These are phyloP conservation scores for Mactromeris polynyma DNA, from an alignment of 2,888 invertebrate genomes.

Conservation along the genomic window DNA sequence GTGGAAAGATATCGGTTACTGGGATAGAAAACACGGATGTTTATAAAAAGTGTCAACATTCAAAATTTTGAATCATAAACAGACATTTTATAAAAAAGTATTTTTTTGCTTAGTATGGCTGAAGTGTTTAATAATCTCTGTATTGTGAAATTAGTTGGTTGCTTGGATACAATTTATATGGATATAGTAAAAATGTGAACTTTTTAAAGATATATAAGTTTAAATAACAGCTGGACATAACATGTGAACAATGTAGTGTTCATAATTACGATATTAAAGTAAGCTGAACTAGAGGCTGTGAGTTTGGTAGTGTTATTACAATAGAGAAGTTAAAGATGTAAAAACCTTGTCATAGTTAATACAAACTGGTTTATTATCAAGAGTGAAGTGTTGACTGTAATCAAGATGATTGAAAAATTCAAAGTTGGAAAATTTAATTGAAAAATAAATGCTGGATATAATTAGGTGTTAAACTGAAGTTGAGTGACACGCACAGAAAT, in stretches of 20 bases:
- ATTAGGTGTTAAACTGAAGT: not conserved
- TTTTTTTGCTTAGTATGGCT: not conserved
- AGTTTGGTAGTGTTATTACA: not conserved
- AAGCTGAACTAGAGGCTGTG: not conserved
- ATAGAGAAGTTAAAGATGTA: not conserved
- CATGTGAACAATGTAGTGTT: not conserved
- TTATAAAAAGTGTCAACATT: conserved; percentile 21
- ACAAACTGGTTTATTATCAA: not conserved
- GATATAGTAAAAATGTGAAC: not conserved
- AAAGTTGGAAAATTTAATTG: not conserved
- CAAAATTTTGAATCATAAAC: conserved; percentile 3
- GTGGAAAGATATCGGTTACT: not conserved
- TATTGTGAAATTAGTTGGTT: not conserved
- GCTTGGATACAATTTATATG: not conserved
- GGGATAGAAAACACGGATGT: not conserved
- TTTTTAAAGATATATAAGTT: not conserved
- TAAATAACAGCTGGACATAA: not conserved
- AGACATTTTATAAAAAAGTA: not conserved
- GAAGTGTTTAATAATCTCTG: not conserved
- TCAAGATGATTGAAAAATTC: not conserved
- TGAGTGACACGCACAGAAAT: conserved; percentile 4
- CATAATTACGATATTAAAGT: not conserved
- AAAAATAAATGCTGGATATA: not conserved
- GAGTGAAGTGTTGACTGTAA: not conserved
- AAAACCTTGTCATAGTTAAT: not conserved